phyloP scores from a whole-genome alignment of 2,888 invertebrate species.

The Eustalomyia histrio region DNA sequence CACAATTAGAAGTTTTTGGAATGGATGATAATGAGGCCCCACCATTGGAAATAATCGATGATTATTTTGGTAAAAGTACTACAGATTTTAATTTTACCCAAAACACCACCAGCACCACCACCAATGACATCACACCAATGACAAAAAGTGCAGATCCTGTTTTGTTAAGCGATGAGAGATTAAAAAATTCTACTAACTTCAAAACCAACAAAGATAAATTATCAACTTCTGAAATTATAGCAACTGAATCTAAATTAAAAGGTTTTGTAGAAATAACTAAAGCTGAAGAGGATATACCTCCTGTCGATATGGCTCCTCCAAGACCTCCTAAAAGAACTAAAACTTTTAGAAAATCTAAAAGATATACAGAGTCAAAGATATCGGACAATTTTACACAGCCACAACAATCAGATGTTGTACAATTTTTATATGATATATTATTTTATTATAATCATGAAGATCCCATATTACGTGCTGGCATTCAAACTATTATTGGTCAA shows the following conservation, averaged over 20 bases:
- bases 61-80: slow-evolving; percentile 82
- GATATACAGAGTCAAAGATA: slow-evolving; percentile 25
- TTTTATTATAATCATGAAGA: slow-evolving; percentile 77
- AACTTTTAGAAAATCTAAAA: slow-evolving; percentile 71
- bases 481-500: slow-evolving; percentile 77
- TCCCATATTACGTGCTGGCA: slow-evolving; percentile 78
- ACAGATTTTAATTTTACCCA: slow-evolving; percentile 72
- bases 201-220: slow-evolving; percentile 65
- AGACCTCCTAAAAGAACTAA: slow-evolving; percentile 75
- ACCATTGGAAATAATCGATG: slow-evolving; percentile 83
- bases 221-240: slow-evolving; percentile 77
- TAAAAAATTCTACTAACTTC: slow-evolving; percentile 26
- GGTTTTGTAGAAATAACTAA: slow-evolving; percentile 67
- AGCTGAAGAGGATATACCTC: slow-evolving; percentile 72
- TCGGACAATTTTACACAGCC: slow-evolving; percentile 21
- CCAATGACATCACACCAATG: slow-evolving; percentile 60
- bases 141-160: slow-evolving; percentile 74
- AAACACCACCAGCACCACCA: slow-evolving; percentile 15
- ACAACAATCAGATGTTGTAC: slow-evolving; percentile 63
- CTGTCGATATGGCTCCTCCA: slow-evolving; percentile 70
- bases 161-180: slow-evolving; percentile 63
- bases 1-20: slow-evolving; percentile 52
- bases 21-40: slow-evolving; percentile 65
- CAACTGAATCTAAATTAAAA: slow-evolving; percentile 56
- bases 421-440: slow-evolving; percentile 74